Conservation (phyloP, 2,888 invertebrate species). For the Leucoma salicis region DNA sequence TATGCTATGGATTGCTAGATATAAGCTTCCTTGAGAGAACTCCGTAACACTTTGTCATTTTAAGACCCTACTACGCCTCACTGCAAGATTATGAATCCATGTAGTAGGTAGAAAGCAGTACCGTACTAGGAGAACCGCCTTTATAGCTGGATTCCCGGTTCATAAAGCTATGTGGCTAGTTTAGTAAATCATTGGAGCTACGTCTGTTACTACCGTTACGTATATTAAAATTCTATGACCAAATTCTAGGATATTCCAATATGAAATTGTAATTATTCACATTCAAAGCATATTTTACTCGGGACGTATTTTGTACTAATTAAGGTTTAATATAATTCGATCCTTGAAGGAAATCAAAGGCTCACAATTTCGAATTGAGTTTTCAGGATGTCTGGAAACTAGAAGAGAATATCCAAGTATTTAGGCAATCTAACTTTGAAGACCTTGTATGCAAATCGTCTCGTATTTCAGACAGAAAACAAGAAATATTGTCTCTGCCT, state of each 20-base stretch:
- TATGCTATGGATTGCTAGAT: too few relatives aligned
- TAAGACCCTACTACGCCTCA: too few relatives aligned
- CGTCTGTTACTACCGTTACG: too few relatives aligned
- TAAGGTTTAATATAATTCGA: not conserved
- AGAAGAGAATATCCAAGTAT: conserved; percentile 9
- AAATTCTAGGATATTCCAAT: not conserved
- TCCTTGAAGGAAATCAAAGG: not conserved
- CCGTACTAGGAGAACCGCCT: too few relatives aligned
- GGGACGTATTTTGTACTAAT: not conserved
- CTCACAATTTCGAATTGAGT: not conserved
- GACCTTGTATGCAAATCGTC: not conserved
- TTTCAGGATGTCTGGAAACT: conserved; percentile 4
- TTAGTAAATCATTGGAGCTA: too few relatives aligned
- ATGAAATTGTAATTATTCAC: not conserved
- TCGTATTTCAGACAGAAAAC: not conserved
- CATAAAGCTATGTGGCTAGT: too few relatives aligned
- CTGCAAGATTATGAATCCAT: too few relatives aligned
- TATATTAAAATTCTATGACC: too few relatives aligned
- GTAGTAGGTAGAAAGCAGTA: too few relatives aligned
- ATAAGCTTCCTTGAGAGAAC: too few relatives aligned
- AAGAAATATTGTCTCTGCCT: not conserved
- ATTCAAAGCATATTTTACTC: not conserved
- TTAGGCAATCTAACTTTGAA: conserved; percentile 13
- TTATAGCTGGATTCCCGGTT: too few relatives aligned
- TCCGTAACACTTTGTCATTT: too few relatives aligned